Base-by-base conservation (phyloP, 2,797 vertebrate species). In the Enteromius trimaculatus region DNA sequence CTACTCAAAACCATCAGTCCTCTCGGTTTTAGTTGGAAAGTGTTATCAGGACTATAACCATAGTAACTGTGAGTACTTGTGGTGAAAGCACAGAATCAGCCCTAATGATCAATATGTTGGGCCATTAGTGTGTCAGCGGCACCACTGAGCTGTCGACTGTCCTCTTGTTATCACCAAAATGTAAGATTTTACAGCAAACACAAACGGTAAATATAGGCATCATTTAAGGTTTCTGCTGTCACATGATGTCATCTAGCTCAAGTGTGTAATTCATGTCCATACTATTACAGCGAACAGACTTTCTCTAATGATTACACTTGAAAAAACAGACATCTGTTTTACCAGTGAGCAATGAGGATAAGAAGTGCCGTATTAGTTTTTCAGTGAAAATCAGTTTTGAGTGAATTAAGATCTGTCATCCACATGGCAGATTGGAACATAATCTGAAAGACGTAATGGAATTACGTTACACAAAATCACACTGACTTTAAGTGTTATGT, bases 191-290 rank as follows among this genome's bases (percentile, higher is more conserved):
- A 71, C 26, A 60, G 51, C n/a, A 16, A 65, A 74, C 69, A 76
- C 49, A 70, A 49, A 69, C 66, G 37, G 23, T 47, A 85, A 77
- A 71, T 42, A 74, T 60, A 31, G 62, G n/a, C 37, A 49, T 47
- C 23, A n/a, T 55, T 79, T 60, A 84, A 81, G 64, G 49, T 60
- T 55, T 68, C 51, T 55, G 77, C 68, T 49, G 74, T 39, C 26
- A 65, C 31, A 66, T 83, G 42, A 77, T 51, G 53, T 80, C 23
- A 66, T 78, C 66, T 60, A 47, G 42, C 31, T 26, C 42, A 74
- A 80, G 49, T 60, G 62, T 76, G 71, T 69, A 85, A 70, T 77
- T 47, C 23, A 34, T 2, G 3, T 64, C 53, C 29, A 77, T 21
- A 37, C 62, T n/a, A 69, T 42, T 47, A 72, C 4, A 44, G 42